Conservation (phyloP, 2,888 invertebrate species). For the Nomada lathburiana region DNA sequence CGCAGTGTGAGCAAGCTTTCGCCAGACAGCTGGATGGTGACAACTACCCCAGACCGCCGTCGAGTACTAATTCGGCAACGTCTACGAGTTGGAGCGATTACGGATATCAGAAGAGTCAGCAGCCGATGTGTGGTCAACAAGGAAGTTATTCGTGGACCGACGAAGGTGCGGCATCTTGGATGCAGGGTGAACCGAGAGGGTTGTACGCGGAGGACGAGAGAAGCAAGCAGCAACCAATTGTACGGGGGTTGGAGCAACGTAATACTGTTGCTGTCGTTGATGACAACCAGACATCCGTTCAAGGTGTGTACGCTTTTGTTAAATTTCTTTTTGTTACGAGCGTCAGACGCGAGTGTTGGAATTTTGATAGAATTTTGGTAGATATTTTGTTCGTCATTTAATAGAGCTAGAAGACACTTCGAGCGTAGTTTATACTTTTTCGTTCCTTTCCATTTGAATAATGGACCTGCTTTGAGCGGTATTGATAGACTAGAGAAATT, state of each 20-base stretch:
- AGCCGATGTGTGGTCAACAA: neutral
- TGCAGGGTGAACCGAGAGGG: neutral
- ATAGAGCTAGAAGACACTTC: no score
- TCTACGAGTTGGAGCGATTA: conserved; percentile 50
- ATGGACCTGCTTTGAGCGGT: no score
- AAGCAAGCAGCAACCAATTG: conserved; percentile 12
- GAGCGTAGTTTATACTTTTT: no score
- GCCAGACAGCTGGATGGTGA: conserved; percentile 18
- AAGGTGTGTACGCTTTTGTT: conserved; percentile 26
- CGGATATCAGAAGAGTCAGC: conserved; percentile 8
- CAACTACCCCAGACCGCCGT: conserved; percentile 49
- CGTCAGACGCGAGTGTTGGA: no score
- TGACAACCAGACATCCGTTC: conserved; percentile 1
- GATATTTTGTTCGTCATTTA: neutral
- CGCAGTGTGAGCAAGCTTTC: neutral
- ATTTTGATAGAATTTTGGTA: neutral
- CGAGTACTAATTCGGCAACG: conserved; percentile 54
- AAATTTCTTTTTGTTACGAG: neutral
- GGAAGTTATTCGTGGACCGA: conserved; percentile 28
- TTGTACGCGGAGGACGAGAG: neutral
- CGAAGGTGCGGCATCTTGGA: conserved; percentile 9
- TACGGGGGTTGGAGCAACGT: neutral
- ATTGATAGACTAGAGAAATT: no score
- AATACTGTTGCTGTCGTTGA: neutral
- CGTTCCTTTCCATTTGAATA: no score